A percentile compares a stretch with the other conserved stretches of the same genome.
Conservation (phyloP, 1,140 invertebrate species). For the Drosophila funebris region DNA sequence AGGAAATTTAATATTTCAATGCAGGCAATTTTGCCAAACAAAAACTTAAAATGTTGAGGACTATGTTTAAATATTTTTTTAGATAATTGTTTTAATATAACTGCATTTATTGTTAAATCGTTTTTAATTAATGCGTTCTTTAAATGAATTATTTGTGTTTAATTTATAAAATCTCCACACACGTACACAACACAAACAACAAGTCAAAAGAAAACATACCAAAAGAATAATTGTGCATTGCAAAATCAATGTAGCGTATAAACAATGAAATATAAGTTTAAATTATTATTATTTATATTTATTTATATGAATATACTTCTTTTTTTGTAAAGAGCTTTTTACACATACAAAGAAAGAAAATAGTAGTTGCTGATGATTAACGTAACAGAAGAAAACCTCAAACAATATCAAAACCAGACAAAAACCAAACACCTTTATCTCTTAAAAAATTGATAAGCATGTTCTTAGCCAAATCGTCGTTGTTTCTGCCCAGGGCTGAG, state of each 20-base stretch:
- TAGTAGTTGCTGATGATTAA: conserved; percentile 25
- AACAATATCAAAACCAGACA: conserved; percentile 23
- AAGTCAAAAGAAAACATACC: conserved; percentile 33
- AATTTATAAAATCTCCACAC: conserved; percentile 35
- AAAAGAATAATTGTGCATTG: conserved; percentile 43
- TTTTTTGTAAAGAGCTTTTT: conserved; percentile 4
- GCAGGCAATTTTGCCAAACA: neutral
- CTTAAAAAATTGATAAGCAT: conserved; percentile 48
- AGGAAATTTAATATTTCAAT: conserved; percentile 1
- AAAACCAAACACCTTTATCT: conserved; percentile 71
- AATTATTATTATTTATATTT: conserved; percentile 19
- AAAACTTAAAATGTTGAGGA: conserved; percentile 42
- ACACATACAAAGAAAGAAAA: conserved; percentile 5
- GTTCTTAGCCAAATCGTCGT: conserved; percentile 83
- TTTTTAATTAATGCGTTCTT: conserved; percentile 46
- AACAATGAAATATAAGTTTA: conserved; percentile 3
- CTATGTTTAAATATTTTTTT: conserved; percentile 25
- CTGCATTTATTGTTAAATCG: conserved; percentile 20
- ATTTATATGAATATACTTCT: neutral
- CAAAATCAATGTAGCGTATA: conserved; percentile 50
- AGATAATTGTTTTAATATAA: conserved; percentile 41
- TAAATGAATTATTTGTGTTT: conserved; percentile 55
- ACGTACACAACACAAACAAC: conserved; percentile 67
- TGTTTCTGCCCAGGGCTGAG: conserved; percentile 84
- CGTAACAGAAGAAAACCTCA: conserved; percentile 9